Conservation (phyloP, 2,113 vertebrate genomes). For the Salvelinus sp. region DNA sequence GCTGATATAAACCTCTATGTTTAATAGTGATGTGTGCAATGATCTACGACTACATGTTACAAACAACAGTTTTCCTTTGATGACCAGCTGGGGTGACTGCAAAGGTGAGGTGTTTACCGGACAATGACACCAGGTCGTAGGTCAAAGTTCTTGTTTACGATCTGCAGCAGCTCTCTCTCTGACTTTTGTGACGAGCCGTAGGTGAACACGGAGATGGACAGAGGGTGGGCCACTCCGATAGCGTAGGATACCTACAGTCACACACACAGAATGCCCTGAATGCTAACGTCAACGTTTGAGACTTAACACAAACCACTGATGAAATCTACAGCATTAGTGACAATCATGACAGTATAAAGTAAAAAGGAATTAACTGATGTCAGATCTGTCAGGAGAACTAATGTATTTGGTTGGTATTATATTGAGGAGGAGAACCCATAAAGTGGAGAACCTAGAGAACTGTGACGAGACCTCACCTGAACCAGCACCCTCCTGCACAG, state of each 20-base stretch:
- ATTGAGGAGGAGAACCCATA: too few relatives aligned
- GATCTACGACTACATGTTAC: too few relatives aligned
- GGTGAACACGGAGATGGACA: constrained; percentile 94
- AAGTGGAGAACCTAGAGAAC: constrained; percentile 74
- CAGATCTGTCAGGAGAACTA: too few relatives aligned
- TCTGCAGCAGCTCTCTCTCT: constrained; percentile 86
- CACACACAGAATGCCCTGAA: neutral
- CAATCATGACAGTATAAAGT: too few relatives aligned
- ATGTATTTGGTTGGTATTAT: too few relatives aligned
- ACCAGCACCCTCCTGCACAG: constrained; percentile 93
- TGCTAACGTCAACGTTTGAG: too few relatives aligned
- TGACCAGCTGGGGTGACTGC: neutral
- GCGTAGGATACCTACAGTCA: constrained; percentile 87
- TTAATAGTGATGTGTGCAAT: too few relatives aligned
- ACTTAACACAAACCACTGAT: neutral
- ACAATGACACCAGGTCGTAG: constrained; percentile 94
- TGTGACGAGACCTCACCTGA: constrained; percentile 74
- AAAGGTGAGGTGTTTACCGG: constrained; percentile 74
- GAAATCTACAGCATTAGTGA: too few relatives aligned
- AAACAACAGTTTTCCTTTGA: neutral
- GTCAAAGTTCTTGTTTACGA: constrained; percentile 94
- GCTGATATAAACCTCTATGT: too few relatives aligned
- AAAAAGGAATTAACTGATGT: too few relatives aligned
- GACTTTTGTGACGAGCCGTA: constrained; percentile 87
- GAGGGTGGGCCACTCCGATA: constrained; percentile 88